Conservation (phyloP, 2,797 vertebrate species). For the Eurystomus glaucurus region DNA sequence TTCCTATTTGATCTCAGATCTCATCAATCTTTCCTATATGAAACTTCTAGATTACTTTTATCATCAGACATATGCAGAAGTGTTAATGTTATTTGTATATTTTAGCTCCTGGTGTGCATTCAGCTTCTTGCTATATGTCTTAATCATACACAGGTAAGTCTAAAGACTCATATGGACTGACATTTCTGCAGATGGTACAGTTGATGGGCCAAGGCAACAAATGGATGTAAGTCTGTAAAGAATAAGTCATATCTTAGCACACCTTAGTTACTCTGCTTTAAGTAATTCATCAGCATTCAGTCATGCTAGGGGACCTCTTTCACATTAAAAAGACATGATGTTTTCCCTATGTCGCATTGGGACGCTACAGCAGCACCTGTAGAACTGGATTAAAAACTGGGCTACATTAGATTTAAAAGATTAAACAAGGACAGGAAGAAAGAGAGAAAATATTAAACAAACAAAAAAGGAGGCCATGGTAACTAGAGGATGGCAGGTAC, state of each 20-base stretch:
- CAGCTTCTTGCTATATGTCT: not conserved
- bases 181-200: not conserved
- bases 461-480: not conserved
- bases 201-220: not conserved
- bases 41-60: not conserved
- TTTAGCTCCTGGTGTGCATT: not conserved
- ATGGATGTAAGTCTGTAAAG: not conserved
- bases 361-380: not conserved
- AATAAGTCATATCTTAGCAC: not conserved
- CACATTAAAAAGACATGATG: not conserved
- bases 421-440: not conserved
- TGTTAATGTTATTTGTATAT: not conserved
- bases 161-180: not conserved
- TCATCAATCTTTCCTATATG: not conserved
- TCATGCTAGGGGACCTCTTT: not conserved
- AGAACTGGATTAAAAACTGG: not conserved
- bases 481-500: not conserved
- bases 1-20: not conserved
- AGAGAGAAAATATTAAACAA: not conserved
- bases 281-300: not conserved
- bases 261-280: not conserved
- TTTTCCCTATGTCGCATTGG: accelerated
- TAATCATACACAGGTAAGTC: not conserved
- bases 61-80: not conserved
- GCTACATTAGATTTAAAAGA: not conserved